Conservation (phyloP, 2,113 vertebrate genomes). For the Cisticola juncidis region DNA sequence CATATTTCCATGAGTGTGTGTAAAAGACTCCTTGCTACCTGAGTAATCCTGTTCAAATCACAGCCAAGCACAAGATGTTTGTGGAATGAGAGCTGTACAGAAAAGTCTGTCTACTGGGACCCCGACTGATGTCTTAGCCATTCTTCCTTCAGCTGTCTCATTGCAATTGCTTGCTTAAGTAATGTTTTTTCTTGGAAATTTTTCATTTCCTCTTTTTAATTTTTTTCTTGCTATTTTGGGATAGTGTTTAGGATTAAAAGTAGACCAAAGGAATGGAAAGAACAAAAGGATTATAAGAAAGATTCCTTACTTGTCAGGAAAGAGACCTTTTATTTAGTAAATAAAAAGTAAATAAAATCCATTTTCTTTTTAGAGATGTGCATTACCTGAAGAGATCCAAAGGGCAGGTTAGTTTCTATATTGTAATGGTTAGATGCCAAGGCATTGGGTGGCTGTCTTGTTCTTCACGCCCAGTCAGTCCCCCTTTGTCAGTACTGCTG, state of each 20-base stretch:
- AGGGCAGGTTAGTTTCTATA: not conserved
- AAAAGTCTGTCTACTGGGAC: not conserved
- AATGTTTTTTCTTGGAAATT: not conserved
- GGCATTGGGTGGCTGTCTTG: rapidly evolving
- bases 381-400: not conserved
- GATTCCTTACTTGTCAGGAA: not conserved
- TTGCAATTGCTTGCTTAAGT: not conserved
- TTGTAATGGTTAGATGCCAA: not conserved
- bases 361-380: not conserved
- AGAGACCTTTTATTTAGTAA: not conserved
- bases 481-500: not conserved
- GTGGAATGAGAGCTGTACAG: not conserved
- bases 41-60: not conserved
- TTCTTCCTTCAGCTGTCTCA: not conserved
- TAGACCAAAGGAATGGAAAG: not conserved
- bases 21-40: not conserved
- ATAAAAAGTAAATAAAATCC: not conserved
- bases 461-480: not conserved
- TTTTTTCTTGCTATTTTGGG: not conserved
- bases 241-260: not conserved
- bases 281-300: not conserved
- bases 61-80: not conserved
- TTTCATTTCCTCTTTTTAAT: not conserved
- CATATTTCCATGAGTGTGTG: rapidly evolving
- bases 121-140: rapidly evolving